Percentiles rank a stretch among this genome's conserved stretches.
These are phyloP conservation scores for Agraylea sexmaculata DNA, from an alignment of 1,140 invertebrate species.

Conservation along the genomic window DNA sequence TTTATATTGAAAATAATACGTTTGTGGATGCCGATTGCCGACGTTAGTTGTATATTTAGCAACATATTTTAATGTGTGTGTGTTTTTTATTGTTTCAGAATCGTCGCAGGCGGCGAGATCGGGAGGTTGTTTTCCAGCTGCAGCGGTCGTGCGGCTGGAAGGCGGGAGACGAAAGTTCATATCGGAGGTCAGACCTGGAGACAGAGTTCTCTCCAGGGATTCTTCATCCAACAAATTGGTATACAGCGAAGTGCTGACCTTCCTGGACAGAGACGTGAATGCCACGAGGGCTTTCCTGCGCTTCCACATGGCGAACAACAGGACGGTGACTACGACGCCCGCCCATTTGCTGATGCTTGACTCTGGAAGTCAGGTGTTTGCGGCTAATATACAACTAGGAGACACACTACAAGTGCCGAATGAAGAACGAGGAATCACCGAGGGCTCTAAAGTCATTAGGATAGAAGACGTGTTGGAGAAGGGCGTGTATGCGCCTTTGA, in stretches of 20 bases:
- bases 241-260: slow-evolving; percentile 68
- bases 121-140: slow-evolving; percentile 64
- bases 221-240: slow-evolving; percentile 46
- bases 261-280: slow-evolving; percentile 67
- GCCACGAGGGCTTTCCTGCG: slow-evolving; percentile 57
- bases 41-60: no score
- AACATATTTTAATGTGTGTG: no score
- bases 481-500: slow-evolving; percentile 87
- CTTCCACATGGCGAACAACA: slow-evolving; percentile 57
- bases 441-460: slow-evolving; percentile 49
- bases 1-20: no score
- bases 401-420: slow-evolving; percentile 40
- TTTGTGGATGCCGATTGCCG: no score
- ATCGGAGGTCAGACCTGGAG: slow-evolving; percentile 61
- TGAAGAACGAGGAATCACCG: slow-evolving; percentile 34
- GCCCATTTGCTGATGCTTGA: slow-evolving; percentile 64
- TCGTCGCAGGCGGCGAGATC: slow-evolving; percentile 62
- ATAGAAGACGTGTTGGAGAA: slow-evolving; percentile 43
- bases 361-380: slow-evolving; percentile 35
- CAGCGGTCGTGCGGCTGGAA: slow-evolving; percentile 46
- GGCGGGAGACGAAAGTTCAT: slow-evolving; percentile 38
- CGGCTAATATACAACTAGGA: slow-evolving; percentile 29
- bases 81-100: slow-evolving; percentile 55
- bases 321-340: slow-evolving; percentile 65
- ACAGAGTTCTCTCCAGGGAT: slow-evolving; percentile 67